Conservation (phyloP, 2,113 vertebrate species). For the Axis porcinus region DNA sequence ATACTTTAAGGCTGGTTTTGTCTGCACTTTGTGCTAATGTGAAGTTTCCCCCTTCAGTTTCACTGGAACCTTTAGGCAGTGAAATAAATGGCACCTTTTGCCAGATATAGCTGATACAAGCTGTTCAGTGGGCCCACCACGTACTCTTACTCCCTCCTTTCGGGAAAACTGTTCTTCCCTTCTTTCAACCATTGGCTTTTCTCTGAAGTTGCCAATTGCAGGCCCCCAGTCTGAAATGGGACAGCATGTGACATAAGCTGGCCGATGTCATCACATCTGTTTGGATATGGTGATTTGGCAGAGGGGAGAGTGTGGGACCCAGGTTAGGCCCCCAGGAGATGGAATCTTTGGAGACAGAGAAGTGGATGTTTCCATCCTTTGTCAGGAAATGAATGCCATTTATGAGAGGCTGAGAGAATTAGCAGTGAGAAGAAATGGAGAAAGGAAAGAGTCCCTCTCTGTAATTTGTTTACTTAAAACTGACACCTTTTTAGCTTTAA, state of each 20-base stretch:
- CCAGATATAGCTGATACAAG: background rate
- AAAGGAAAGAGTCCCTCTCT: background rate
- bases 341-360: background rate
- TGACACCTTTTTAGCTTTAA: background rate
- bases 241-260: background rate
- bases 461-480: background rate
- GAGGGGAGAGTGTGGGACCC: background rate
- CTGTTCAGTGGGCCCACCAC: background rate
- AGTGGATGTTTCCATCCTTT: background rate
- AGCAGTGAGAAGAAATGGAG: slow-evolving; percentile 13
- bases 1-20: background rate
- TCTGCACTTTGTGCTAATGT: background rate
- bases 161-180: background rate
- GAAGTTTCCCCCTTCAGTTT: background rate
- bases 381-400: background rate
- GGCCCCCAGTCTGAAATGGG: background rate
- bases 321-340: background rate
- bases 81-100: slow-evolving; percentile 7
- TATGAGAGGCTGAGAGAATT: background rate
- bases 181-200: slow-evolving; percentile 6
- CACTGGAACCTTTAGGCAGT: background rate
- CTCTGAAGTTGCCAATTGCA: background rate
- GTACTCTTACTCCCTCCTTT: background rate
- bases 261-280: background rate
- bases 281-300: background rate